Base-by-base conservation (phyloP, 2,888 invertebrate species). In the Andrena flavipes region DNA sequence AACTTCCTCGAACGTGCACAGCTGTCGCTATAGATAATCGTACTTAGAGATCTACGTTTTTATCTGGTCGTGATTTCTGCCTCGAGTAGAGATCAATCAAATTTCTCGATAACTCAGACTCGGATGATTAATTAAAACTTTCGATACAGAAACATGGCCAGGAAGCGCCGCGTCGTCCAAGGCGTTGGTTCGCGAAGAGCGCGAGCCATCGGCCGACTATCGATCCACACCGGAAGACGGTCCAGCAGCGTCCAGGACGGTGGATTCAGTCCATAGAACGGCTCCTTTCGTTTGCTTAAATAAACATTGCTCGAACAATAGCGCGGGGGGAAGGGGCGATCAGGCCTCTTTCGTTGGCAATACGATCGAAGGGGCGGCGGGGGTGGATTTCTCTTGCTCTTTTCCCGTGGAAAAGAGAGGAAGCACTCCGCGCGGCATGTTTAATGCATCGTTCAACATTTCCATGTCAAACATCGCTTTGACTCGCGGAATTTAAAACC, bases 391-490 rank as follows among this genome's bases (percentile, higher is more conserved):
- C 59, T 65, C 60, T 75, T 85, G 81, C 88, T 80, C 74, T 67
- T 29, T 67, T 77, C 54, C 69, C 64, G 72, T 62, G 62, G 76
- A 84, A 85, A 84, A 86, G 83, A 77, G 86, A 84, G 84, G 87
- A 87, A 89, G 87, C 90, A 91, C 90, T 91, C 87, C 84, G 87
- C 89, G 87, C 89, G 87, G 87, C 90, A 94, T 94, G 93, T 94
- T 93, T 94, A 94, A 94, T 94, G 94, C 93, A 94, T 93, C 91
- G 91, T 85, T 91, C 91, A 90, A 91, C 92, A 94, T 94, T 94
- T 93, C 93, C 94, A 94, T 94, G 93, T 94, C 94, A 94, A 94
- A 94, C 94, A 94, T 93, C 90, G 93, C 93, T 93, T 94, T 93
- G 93, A 93, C 93, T 92, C 91, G 91, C 90, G 92, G 92, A 94